phyloP scores from a whole-genome alignment of 2,797 vertebrate species.

The Staurois parvus region DNA sequence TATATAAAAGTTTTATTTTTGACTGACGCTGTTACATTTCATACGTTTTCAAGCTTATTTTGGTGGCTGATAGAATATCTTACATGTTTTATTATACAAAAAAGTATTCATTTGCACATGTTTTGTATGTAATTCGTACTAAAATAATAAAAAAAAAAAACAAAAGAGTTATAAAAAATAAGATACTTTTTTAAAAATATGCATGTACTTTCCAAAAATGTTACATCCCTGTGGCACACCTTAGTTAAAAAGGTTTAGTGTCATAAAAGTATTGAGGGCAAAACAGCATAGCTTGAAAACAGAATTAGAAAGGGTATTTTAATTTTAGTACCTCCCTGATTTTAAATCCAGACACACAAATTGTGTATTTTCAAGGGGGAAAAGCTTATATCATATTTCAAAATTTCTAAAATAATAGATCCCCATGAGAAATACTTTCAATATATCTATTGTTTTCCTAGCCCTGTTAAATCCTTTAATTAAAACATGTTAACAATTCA shows the following conservation, averaged over 20 bases:
- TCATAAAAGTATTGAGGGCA: too few relatives aligned
- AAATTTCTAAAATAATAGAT: conserved; percentile 27
- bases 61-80: background rate
- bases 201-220: too few relatives aligned
- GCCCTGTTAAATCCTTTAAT: conserved; percentile 79
- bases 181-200: background rate
- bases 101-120: background rate
- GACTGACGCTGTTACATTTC: background rate
- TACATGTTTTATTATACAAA: background rate
- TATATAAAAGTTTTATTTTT: too few relatives aligned
- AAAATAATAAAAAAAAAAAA: background rate
- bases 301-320: background rate
- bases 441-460: conserved; percentile 68
- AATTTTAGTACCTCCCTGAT: background rate
- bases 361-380: conserved; percentile 6
- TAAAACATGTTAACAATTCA: conserved; percentile 80
- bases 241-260: background rate
- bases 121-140: too few relatives aligned
- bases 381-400: conserved; percentile 29
- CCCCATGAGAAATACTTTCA: conserved; percentile 63
- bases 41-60: background rate
- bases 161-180: background rate
- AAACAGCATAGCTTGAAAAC: background rate
- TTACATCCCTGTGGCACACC: too few relatives aligned
- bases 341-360: conserved; percentile 8